Base-by-base conservation (phyloP, 2,113 vertebrate genomes). In the Zeus faber region DNA sequence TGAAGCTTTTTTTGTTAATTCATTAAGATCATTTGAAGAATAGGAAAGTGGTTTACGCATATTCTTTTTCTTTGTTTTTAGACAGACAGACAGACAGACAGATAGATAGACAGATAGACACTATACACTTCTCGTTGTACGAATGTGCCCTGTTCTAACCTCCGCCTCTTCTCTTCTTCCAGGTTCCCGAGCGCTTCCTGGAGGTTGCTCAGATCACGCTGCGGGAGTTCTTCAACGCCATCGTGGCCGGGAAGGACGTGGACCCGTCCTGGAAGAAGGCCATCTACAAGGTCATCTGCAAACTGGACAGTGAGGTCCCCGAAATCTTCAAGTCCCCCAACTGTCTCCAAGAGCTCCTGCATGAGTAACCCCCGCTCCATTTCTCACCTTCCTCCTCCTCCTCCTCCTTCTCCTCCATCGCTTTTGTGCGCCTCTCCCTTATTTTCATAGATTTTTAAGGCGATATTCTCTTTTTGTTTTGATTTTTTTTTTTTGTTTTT, bases 201-300 rank as follows among this genome's bases (percentile, higher is more conserved):
- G 96, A 98, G 91, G 96, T 98, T 80, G 94, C 96, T 46, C 94
- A 96, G 90, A 93, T 98, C 90, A 98, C 96, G 56, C 93, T 98
- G 92, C 92, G 94, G 75, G 96, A 98, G 91, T 98, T 98, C 90
- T 98, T 98, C 89, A 98, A 97, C 74, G 96, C 96, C 92, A 98
- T 98, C 76, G 94, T 98, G 83, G 94, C 95, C 39, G 95, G 95
- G 79, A 98, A 98, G 92, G 96, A 98, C 74, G 94, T 95, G 86
- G 96, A 98, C 92, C 96, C 96, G 74, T 98, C 96, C 85, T 98
- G 96, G 96, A 98, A 98, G 91, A 98, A 98, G 94, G 96, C 96
- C 90, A 98, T 98, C 84, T 98, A 98, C 91, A 98, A 98, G 91
- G 96, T 98, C 90, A 98, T 98, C 93, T 98, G 96, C 89, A 98